These are phyloP conservation scores for Porites cylindrica DNA, from an alignment of 92 coral and sea anemone species.

Conservation along the genomic window DNA sequence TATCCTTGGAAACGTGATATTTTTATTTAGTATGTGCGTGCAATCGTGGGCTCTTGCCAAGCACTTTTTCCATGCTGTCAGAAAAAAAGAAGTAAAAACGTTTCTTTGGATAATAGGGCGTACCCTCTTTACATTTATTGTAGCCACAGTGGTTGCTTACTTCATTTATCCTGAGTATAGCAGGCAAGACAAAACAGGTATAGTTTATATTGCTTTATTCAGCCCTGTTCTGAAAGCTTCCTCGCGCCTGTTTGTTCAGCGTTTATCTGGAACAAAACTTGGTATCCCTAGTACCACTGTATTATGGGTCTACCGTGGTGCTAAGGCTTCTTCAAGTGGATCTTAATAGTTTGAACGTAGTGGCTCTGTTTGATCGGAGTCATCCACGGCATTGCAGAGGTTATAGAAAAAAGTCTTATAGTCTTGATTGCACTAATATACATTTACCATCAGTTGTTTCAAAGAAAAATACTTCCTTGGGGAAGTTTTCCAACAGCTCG, in stretches of 20 bases:
- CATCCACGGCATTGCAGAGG: constrained; percentile 21
- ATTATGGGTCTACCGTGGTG: not conserved
- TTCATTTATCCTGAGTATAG: not conserved
- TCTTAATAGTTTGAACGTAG: not conserved
- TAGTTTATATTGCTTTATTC: not conserved
- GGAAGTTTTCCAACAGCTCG: constrained; percentile 16
- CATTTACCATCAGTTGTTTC: not conserved
- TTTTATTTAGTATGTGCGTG: not conserved
- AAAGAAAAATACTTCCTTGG: not conserved
- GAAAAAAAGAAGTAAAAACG: not conserved
- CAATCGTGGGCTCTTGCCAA: not conserved
- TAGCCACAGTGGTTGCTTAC: not conserved
- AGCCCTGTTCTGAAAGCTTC: not conserved
- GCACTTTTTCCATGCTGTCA: not conserved
- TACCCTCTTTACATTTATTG: not conserved
- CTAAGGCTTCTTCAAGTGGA: constrained; percentile 8
- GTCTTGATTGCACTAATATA: not conserved
- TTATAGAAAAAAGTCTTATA: constrained; percentile 4
- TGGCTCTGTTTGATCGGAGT: constrained; percentile 1
- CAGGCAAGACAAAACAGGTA: not conserved
- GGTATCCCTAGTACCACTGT: not conserved
- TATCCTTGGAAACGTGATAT: constrained; percentile 1
- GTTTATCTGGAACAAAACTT: not conserved
- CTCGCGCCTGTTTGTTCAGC: constrained; percentile 11
- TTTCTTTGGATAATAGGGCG: not conserved